Conservation (phyloP, 2,797 vertebrate genomes). For the Chaunax sp. region DNA sequence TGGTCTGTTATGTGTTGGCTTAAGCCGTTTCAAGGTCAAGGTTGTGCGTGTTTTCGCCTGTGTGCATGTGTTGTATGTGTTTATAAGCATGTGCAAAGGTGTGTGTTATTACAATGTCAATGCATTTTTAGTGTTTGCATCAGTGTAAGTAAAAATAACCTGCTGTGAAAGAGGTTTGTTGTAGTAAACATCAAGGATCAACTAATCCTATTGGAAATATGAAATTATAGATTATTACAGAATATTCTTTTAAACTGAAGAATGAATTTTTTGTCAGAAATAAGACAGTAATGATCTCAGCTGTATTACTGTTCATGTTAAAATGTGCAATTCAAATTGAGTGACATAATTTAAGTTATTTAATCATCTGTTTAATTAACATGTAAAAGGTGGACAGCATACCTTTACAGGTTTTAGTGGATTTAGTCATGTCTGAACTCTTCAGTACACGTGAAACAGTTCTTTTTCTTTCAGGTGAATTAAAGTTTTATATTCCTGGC, state of each 20-base stretch:
- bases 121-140: conserved; percentile 46
- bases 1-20: conserved; percentile 68
- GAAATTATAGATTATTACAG: background rate
- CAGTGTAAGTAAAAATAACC: conserved; percentile 17
- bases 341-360: background rate
- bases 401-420: too few species aligned
- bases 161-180: conserved; percentile 12
- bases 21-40: conserved; percentile 51
- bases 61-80: conserved; percentile 8
- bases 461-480: too few species aligned
- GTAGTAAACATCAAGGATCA: conserved; percentile 9
- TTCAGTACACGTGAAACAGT: too few species aligned
- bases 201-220: background rate
- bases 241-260: background rate
- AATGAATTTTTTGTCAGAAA: too few species aligned
- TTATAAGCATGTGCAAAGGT: background rate
- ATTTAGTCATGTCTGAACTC: too few species aligned
- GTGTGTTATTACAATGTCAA: conserved; percentile 13
- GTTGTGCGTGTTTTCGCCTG: conserved; percentile 28
- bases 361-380: too few species aligned
- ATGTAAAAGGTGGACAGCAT: too few species aligned
- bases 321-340: background rate
- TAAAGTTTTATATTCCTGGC: too few species aligned
- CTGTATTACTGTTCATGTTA: too few species aligned
- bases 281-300: too few species aligned